Evolutionary conservation across 2,888 invertebrate genomes (phyloP).

Genomic region (Thereva unica): DNA sequence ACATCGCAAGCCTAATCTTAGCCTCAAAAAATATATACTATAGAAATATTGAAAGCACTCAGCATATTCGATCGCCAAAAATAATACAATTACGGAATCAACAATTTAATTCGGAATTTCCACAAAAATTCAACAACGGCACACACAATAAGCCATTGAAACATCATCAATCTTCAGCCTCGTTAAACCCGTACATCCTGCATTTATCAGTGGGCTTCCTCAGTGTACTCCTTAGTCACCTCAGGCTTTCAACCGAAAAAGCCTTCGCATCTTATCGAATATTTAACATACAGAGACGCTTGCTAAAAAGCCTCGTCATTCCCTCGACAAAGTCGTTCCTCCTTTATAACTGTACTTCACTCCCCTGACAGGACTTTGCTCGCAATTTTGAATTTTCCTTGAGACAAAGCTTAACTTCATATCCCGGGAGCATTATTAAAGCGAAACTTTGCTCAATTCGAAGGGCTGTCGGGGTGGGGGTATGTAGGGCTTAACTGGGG

Average conservation of each 20-base stretch:
- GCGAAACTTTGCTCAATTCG: slow-evolving; percentile 13
- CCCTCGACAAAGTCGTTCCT: slow-evolving; percentile 19
- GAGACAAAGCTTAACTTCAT: slow-evolving; percentile 14
- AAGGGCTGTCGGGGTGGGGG: not conserved
- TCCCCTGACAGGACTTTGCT: not conserved
- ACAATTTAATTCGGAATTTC: too few relatives aligned
- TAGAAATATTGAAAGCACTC: too few relatives aligned
- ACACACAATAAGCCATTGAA: slow-evolving; percentile 17
- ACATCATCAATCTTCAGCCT: slow-evolving; percentile 20
- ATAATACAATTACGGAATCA: too few relatives aligned
- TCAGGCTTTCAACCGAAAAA: not conserved
- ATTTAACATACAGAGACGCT: slow-evolving; percentile 13
- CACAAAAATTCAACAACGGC: too few relatives aligned
- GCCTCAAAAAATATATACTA: too few relatives aligned
- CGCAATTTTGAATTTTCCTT: slow-evolving; percentile 19
- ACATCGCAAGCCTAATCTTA: too few relatives aligned
- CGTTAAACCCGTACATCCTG: not conserved
- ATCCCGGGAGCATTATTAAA: slow-evolving; percentile 14
- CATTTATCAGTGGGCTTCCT: slow-evolving; percentile 20
- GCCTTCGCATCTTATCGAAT: not conserved
- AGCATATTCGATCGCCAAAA: too few relatives aligned
- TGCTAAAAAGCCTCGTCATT: slow-evolving; percentile 16
- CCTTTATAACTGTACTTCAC: slow-evolving; percentile 3
- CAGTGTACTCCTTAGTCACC: not conserved
- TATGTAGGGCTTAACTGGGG: too few relatives aligned